Conservation (phyloP, 2,797 vertebrate genomes). For the Sebastes elongatus region DNA sequence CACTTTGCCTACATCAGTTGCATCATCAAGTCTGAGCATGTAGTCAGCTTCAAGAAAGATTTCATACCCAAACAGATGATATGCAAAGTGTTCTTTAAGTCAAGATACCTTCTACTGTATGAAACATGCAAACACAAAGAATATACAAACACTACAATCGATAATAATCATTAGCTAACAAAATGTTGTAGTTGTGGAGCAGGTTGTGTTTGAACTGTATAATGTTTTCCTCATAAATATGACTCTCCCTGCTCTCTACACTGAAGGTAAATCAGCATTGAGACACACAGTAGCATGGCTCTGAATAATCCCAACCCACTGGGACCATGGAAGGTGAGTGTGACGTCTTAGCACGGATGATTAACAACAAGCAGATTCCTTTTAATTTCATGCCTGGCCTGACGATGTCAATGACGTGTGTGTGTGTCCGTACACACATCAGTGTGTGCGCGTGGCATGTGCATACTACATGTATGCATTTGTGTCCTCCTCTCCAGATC, state of each 20-base stretch:
- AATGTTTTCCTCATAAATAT: background rate
- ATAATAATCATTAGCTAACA: background rate
- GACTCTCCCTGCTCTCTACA: conserved; percentile 19
- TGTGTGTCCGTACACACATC: conserved; percentile 31
- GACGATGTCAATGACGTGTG: conserved; percentile 24
- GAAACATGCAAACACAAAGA: background rate
- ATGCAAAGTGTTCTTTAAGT: background rate
- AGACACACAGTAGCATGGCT: conserved; percentile 88
- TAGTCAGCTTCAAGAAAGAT: background rate
- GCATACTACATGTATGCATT: conserved; percentile 55
- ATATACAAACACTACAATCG: background rate
- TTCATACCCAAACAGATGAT: background rate
- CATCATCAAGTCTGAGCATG: background rate
- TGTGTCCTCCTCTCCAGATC: conserved; percentile 82
- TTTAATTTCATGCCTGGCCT: conserved; percentile 15
- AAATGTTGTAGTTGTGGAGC: background rate
- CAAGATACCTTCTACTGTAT: background rate
- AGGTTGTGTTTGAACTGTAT: background rate
- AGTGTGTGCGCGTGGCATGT: conserved; percentile 43
- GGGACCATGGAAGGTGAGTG: conserved; percentile 94
- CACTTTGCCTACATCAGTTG: background rate
- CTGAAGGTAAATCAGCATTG: conserved; percentile 65
- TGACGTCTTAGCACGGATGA: background rate
- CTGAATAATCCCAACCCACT: conserved; percentile 90
- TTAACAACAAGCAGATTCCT: conserved; percentile 8